phyloP scores from a whole-genome alignment of 2,888 invertebrate genomes.

The Hecatera dysodea region DNA sequence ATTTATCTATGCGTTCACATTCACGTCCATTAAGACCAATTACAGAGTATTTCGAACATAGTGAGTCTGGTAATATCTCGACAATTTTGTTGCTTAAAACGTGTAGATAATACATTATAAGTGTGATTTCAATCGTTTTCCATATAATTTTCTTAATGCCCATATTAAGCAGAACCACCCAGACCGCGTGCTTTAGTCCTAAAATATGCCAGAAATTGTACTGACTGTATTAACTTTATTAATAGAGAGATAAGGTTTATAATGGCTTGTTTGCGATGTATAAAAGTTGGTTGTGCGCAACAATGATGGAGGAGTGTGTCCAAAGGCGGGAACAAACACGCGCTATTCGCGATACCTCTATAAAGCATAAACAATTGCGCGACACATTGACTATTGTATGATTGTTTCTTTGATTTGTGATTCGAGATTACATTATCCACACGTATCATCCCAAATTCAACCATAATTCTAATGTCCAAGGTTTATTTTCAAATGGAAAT shows the following conservation, averaged over 20 bases:
- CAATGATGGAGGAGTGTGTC: constrained; percentile 80
- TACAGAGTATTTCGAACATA: constrained; percentile 17
- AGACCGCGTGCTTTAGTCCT: constrained; percentile 32
- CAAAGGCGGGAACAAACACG: constrained; percentile 78
- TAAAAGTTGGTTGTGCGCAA: constrained; percentile 64
- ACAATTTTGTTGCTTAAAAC: constrained; percentile 28
- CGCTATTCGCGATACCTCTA: constrained; percentile 56
- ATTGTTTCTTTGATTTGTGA: constrained; percentile 72
- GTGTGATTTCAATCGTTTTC: constrained; percentile 38
- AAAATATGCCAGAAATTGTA: constrained; percentile 29
- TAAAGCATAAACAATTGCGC: constrained; percentile 73
- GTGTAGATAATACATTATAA: constrained; percentile 46
- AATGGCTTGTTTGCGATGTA: constrained; percentile 26
- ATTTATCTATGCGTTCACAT: constrained; percentile 4
- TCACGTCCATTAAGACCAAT: constrained; percentile 16
- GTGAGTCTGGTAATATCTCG: constrained; percentile 10
- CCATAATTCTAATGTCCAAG: background rate
- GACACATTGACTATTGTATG: constrained; percentile 70
- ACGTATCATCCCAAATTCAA: constrained; percentile 5
- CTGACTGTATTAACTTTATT: background rate
- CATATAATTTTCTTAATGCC: constrained; percentile 52
- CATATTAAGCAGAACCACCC: constrained; percentile 46
- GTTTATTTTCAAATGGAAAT: constrained; percentile 3
- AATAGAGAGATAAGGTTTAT: constrained; percentile 32
- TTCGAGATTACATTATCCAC: constrained; percentile 52